Evolutionary conservation across 2,888 invertebrate species (phyloP).

Genomic region (Athalia circularis): DNA sequence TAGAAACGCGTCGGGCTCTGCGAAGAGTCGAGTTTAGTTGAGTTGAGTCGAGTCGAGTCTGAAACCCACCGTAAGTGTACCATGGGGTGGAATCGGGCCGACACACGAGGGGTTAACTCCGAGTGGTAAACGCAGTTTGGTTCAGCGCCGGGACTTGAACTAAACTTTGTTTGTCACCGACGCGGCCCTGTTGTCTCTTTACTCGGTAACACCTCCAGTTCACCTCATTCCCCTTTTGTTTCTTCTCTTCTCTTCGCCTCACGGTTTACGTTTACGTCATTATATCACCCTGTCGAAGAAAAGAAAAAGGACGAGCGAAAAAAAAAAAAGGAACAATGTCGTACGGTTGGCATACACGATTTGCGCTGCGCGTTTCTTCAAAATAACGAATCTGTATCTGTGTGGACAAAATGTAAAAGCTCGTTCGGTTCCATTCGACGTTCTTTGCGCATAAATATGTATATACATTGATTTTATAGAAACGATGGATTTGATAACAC

Average conservation of each 20-base stretch:
- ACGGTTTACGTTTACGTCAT: slow-evolving; percentile 61
- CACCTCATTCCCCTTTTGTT: slow-evolving; percentile 26
- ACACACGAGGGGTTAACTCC: slow-evolving; percentile 62
- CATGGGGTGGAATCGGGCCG: slow-evolving; percentile 59
- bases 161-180: slow-evolving; percentile 70
- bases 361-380: too few species aligned
- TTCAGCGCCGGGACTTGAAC: slow-evolving; percentile 58
- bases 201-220: slow-evolving; percentile 49
- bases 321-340: background rate
- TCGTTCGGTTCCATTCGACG: too few species aligned
- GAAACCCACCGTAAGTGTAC: slow-evolving; percentile 30
- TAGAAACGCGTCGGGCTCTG: slow-evolving; percentile 22
- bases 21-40: background rate
- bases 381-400: too few species aligned
- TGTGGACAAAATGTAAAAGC: too few species aligned
- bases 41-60: background rate
- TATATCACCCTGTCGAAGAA: slow-evolving; percentile 55
- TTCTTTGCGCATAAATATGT: too few species aligned
- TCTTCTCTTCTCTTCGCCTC: slow-evolving; percentile 16
- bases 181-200: slow-evolving; percentile 65
- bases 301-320: too few species aligned
- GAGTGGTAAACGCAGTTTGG: slow-evolving; percentile 63
- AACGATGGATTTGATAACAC: background rate
- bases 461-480: too few species aligned
- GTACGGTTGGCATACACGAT: background rate